A percentile compares a stretch with the other conserved stretches of the same genome.
Evolutionary conservation across 2,888 invertebrate species (phyloP).

Genomic region (Theodoxus fluviatilis): DNA sequence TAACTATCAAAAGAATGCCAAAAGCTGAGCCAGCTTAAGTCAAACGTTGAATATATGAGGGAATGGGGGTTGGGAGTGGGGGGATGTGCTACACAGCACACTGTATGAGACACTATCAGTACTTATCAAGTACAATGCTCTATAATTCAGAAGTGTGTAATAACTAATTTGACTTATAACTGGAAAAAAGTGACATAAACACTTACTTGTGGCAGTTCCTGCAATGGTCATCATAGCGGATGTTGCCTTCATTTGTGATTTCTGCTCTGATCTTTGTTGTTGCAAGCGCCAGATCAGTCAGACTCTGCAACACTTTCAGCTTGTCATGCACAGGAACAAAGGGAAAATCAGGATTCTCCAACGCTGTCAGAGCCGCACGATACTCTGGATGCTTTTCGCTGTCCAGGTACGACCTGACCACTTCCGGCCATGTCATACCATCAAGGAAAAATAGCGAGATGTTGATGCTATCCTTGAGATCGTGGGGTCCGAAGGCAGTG

Average conservation of each 20-base stretch:
- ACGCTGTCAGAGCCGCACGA: constrained; percentile 48
- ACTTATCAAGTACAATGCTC: not conserved
- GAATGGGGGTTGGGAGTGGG: no score
- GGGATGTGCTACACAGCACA: no score
- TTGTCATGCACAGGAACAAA: constrained; percentile 58
- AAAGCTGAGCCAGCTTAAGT: no score
- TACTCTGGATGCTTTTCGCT: constrained; percentile 73
- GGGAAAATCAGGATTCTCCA: constrained; percentile 58
- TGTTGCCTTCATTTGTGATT: constrained; percentile 85
- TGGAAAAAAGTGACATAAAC: not conserved
- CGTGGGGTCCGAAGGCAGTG: constrained; percentile 91
- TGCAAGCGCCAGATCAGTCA: constrained; percentile 92
- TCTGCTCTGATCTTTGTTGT: constrained; percentile 93
- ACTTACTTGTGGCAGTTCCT: constrained; percentile 63
- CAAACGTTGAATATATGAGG: no score
- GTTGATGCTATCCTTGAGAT: constrained; percentile 97
- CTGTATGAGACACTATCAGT: no score
- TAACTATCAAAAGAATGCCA: no score
- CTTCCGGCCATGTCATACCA: constrained; percentile 95
- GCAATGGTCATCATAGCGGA: constrained; percentile 67
- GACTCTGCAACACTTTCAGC: constrained; percentile 75
- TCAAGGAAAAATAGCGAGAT: constrained; percentile 91
- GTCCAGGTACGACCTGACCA: constrained; percentile 86
- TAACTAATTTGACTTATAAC: not conserved
- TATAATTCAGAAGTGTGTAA: not conserved